phyloP scores from a whole-genome alignment of 2,888 invertebrate genomes.

The Argyresthia goedartella region DNA sequence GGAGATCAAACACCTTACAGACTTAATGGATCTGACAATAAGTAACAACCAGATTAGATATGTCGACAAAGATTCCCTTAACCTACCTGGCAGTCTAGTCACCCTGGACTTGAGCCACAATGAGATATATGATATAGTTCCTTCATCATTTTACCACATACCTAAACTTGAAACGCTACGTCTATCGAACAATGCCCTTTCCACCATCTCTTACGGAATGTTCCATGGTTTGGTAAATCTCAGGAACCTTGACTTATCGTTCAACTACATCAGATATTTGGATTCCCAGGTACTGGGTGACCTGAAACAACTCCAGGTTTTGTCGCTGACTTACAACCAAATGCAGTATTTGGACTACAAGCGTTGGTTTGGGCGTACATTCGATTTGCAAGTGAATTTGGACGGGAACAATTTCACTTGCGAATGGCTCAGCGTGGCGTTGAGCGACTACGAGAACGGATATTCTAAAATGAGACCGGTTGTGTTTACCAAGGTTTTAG shows the following conservation, averaged over 20 bases:
- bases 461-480: conserved; percentile 42
- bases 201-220: conserved; percentile 35
- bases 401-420: conserved; percentile 49
- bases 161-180: conserved; percentile 32
- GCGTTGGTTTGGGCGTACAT: conserved; percentile 39
- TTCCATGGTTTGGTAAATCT: conserved; percentile 37
- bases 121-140: conserved; percentile 30
- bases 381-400: conserved; percentile 32
- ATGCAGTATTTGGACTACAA: conserved; percentile 33
- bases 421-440: conserved; percentile 39
- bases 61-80: conserved; percentile 32
- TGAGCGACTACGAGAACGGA: conserved; percentile 42
- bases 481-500: conserved; percentile 16
- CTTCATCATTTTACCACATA: conserved; percentile 35
- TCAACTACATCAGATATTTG: conserved; percentile 31
- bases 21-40: conserved; percentile 34
- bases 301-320: conserved; percentile 29
- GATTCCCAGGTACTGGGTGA: conserved; percentile 46
- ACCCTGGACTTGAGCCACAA: conserved; percentile 41
- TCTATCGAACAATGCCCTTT: conserved; percentile 34
- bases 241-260: conserved; percentile 25
- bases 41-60: conserved; percentile 34
- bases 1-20: conserved; percentile 30
- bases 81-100: conserved; percentile 29
- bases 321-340: conserved; percentile 38